Percentiles rank a stretch among this genome's conserved stretches.
These are phyloP conservation scores for Himalopsyche tibetana DNA, from an alignment of 2,888 invertebrate species.

Conservation along the genomic window DNA sequence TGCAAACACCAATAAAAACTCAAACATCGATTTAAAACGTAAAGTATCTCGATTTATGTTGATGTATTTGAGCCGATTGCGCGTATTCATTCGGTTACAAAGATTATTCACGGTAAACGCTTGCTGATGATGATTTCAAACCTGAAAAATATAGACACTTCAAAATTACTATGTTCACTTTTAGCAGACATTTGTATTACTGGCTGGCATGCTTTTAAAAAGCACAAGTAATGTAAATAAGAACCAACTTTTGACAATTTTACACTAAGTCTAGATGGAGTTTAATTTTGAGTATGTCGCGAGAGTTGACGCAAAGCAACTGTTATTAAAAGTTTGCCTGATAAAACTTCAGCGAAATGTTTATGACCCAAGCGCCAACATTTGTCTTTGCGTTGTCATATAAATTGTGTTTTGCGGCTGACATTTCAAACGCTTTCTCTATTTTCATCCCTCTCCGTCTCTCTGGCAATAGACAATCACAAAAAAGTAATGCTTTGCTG, in stretches of 20 bases:
- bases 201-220: background rate
- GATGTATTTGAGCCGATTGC: no score
- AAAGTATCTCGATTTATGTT: no score
- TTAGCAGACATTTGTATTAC: background rate
- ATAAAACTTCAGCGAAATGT: constrained; percentile 30
- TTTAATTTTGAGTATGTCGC: constrained; percentile 18
- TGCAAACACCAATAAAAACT: no score
- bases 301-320: constrained; percentile 34
- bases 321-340: constrained; percentile 23
- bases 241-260: constrained; percentile 8
- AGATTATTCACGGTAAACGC: no score
- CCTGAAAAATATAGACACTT: background rate
- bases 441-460: constrained; percentile 20
- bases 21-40: no score
- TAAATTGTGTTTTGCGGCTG: constrained; percentile 31
- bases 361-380: constrained; percentile 30
- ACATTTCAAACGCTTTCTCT: constrained; percentile 34
- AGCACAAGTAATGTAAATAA: background rate
- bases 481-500: constrained; percentile 27
- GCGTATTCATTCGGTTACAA: no score
- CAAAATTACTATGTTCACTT: background rate
- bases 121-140: no score
- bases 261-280: constrained; percentile 4
- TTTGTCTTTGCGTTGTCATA: constrained; percentile 34
- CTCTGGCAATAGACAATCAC: constrained; percentile 28